phyloP scores from a whole-genome alignment of 2,888 invertebrate species.

The Tanytarsus gracilentus region DNA sequence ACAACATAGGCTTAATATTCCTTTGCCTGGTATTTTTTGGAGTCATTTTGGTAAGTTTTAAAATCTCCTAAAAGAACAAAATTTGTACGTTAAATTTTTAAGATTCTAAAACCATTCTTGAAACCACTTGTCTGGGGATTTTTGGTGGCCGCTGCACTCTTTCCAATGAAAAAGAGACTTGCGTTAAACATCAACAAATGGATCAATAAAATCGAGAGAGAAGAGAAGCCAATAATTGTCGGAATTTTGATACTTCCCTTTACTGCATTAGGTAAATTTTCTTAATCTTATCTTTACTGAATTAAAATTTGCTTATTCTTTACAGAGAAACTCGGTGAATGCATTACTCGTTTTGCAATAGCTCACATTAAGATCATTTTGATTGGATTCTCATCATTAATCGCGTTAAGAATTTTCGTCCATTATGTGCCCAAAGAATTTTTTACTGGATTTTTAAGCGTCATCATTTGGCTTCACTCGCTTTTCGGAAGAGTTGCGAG shows the following conservation, averaged over 20 bases:
- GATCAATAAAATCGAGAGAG: constrained; percentile 61
- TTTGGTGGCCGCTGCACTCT: too few species aligned
- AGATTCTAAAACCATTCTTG: too few species aligned
- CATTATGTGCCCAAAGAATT: constrained; percentile 26
- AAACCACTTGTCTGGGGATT: too few species aligned
- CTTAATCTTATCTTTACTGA: too few species aligned
- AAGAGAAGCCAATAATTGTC: constrained; percentile 56
- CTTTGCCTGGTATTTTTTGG: too few species aligned
- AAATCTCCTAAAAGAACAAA: too few species aligned
- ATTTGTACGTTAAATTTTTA: too few species aligned
- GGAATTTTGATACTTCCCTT: constrained; percentile 58
- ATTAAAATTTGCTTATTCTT: too few species aligned
- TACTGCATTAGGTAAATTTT: constrained; percentile 59
- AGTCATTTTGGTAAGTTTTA: too few species aligned
- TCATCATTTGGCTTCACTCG: neutral
- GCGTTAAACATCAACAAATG: constrained; percentile 67
- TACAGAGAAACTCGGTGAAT: constrained; percentile 67
- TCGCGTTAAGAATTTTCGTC: constrained; percentile 37
- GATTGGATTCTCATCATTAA: constrained; percentile 32
- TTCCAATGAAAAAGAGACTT: constrained; percentile 82
- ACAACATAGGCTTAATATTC: too few species aligned
- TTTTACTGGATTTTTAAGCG: neutral
- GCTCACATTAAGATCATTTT: constrained; percentile 56
- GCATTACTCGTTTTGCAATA: constrained; percentile 60
- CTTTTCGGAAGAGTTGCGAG: constrained; percentile 2